Evolutionary conservation across 2,888 invertebrate species (phyloP).

Genomic region (Leptinotarsa haldemani): DNA sequence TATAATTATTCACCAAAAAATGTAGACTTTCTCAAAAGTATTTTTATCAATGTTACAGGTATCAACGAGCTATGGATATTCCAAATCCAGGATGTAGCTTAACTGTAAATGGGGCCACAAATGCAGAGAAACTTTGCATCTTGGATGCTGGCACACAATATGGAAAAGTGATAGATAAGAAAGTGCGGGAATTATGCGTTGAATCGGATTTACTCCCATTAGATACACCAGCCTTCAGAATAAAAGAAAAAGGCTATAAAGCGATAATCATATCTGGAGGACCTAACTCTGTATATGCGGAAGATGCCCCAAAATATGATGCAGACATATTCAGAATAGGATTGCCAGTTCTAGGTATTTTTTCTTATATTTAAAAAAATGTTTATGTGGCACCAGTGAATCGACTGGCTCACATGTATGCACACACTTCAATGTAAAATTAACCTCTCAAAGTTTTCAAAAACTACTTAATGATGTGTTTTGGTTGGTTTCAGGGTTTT

Average conservation of each 20-base stretch:
- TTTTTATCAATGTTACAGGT: too few species aligned
- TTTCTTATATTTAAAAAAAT: too few species aligned
- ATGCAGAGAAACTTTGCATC: conserved; percentile 83
- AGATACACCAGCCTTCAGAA: conserved; percentile 87
- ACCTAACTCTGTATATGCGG: conserved; percentile 95
- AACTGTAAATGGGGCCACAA: conserved; percentile 72
- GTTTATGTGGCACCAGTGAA: too few species aligned
- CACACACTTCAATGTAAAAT: too few species aligned
- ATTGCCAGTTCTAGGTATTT: conserved; percentile 84
- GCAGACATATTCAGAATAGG: conserved; percentile 95
- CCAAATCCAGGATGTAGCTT: conserved; percentile 66
- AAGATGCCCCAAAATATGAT: conserved; percentile 94
- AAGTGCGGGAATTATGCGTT: conserved; percentile 92
- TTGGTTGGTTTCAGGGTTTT: too few species aligned
- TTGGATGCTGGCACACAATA: conserved; percentile 99
- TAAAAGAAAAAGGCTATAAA: conserved; percentile 88
- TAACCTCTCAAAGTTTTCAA: too few species aligned
- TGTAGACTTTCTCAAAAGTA: too few species aligned
- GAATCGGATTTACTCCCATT: conserved; percentile 95
- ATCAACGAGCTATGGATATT: too few species aligned
- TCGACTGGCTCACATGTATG: too few species aligned
- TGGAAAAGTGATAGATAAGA: conserved; percentile 91
- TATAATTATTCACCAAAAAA: too few species aligned
- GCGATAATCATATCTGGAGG: conserved; percentile 98
- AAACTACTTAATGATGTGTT: too few species aligned